Evolutionary conservation across 2,113 vertebrate species (phyloP), one percentile per base, ranked within the genome.

Genomic region (Pachypanchax playfairii): DNA sequence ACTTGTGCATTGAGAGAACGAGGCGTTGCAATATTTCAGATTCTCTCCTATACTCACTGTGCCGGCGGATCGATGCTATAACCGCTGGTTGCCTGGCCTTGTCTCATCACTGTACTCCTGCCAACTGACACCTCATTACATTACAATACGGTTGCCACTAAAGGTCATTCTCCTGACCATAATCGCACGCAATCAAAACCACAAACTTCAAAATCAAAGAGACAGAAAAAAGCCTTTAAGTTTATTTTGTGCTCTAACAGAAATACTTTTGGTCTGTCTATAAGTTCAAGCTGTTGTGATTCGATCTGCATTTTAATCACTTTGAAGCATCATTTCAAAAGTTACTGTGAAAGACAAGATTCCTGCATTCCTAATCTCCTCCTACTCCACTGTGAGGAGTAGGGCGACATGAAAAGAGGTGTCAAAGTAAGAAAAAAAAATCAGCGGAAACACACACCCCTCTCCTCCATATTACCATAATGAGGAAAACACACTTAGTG

Each of bases 161-260:
- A 99, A 99, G 97, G 96, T 99, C 97, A 99, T 93, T 94, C 94
- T 94, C 95, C 93, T 93, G 94, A 97, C 96, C 94, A 97, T 97
- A 97, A 98, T 96, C 96, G 96, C 95, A 94, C 94, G 95, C 95
- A 98, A 98, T 98, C 96, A 97, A 97, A 98, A 93, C 94, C 92
- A 94, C 95, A 96, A 98, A 98, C 95, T 97, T 97, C 96, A 96
- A 95, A 96, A 97, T 96, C 95, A 96, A 93, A 70, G 91, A 94
- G 92, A 95, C 93, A 94, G 95, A 96, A 98, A 98, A 98, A 94
- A 96, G 94, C 94, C 93, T 43, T 77, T 78, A 93, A 94, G 92
- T 95, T 96, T 96, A 94, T 96, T 96, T 95, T 93, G 93, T 93
- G 93, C 92, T 88, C 91, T 92, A 92, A 91, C 92, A 92, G 92